Conservation (phyloP, 2,888 invertebrate species). For the Prosapia bicincta region DNA sequence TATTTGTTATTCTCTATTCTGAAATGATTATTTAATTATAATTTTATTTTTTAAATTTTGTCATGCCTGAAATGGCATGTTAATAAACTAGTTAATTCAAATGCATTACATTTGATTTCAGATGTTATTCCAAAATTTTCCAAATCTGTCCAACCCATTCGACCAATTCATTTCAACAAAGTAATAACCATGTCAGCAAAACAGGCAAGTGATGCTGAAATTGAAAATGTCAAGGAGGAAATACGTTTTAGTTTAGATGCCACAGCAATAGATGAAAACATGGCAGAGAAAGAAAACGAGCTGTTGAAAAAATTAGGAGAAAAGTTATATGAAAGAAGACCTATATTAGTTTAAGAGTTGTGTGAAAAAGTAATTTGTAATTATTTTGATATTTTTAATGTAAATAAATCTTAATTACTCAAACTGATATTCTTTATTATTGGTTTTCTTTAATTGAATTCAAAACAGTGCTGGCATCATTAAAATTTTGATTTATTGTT, state of each 20-base stretch:
- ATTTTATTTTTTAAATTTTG: no score
- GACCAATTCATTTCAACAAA: slow-evolving; percentile 66
- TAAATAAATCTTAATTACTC: no score
- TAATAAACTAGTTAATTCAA: no score
- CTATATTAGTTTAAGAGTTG: slow-evolving; percentile 19
- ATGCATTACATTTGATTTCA: no score
- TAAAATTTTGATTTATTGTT: no score
- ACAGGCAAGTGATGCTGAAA: slow-evolving; percentile 48
- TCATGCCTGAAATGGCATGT: no score
- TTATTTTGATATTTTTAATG: no score
- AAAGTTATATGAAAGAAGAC: slow-evolving; percentile 27
- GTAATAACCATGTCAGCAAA: slow-evolving; percentile 74
- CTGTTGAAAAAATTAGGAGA: slow-evolving; percentile 26
- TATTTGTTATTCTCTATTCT: no score
- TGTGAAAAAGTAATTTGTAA: not conserved
- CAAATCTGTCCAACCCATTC: slow-evolving; percentile 63
- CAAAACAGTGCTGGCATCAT: no score
- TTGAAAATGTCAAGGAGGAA: slow-evolving; percentile 56
- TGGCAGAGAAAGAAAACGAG: slow-evolving; percentile 17
- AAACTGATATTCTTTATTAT: no score
- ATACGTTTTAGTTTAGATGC: slow-evolving; percentile 65
- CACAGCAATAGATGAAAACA: slow-evolving; percentile 38
- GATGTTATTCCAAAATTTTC: slow-evolving; percentile 54
- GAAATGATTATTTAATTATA: no score
- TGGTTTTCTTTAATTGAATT: no score